Conservation (phyloP, 1,140 invertebrate genomes). For the Brachionus rotundiformis region DNA sequence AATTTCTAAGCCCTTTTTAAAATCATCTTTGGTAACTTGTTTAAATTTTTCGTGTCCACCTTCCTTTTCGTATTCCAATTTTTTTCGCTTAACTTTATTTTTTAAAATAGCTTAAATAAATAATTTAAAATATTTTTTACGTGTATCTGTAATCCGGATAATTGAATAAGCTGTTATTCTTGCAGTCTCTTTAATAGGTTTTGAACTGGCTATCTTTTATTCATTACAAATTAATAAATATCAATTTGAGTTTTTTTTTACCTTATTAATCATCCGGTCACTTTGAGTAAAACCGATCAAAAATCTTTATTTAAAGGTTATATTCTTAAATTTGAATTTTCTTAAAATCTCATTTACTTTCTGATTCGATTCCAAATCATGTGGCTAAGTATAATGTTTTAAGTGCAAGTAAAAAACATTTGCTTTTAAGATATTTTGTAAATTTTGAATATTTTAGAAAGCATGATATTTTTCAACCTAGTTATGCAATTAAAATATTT, state of each 20-base stretch:
- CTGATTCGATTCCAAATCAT: slow-evolving; percentile 5
- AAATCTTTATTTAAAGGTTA: no score
- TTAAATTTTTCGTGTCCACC: slow-evolving; percentile 45
- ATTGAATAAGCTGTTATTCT: slow-evolving; percentile 19
- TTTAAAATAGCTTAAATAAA: neutral
- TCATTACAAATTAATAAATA: neutral
- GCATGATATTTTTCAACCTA: neutral
- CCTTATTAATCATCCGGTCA: neutral
- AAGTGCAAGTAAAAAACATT: neutral
- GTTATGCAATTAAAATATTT: slow-evolving; percentile 35
- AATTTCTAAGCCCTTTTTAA: slow-evolving; percentile 17
- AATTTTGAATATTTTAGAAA: slow-evolving; percentile 6
- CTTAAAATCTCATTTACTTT: neutral
- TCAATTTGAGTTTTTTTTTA: no score
- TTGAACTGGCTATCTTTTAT: slow-evolving; percentile 2
- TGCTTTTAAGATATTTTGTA: neutral
- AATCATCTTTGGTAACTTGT: slow-evolving; percentile 48
- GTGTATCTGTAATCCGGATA: neutral
- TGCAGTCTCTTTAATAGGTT: neutral
- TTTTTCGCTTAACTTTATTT: slow-evolving; percentile 15
- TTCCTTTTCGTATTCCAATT: neutral
- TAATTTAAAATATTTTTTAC: neutral
- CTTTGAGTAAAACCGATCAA: neutral
- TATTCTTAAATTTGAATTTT: neutral
- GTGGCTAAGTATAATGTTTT: neutral